Base-by-base conservation (phyloP, 2,113 vertebrate species). In the Centrocercus urophasianus region DNA sequence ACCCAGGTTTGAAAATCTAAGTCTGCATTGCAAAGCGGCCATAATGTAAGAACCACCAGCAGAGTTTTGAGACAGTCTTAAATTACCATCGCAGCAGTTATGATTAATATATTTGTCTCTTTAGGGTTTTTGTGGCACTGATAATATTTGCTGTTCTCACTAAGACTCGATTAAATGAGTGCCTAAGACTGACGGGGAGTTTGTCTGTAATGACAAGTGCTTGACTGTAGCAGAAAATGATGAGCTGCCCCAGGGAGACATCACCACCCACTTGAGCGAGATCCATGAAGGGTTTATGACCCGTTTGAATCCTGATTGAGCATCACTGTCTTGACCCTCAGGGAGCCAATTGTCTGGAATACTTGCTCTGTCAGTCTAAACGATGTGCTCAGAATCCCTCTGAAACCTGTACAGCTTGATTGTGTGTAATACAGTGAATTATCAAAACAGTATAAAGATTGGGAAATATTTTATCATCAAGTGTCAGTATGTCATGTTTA, bases 281-380 rank as follows among this genome's bases (percentile, higher is more conserved):
- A 98, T 98, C 97, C 97, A 96, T 95, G 97, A 97, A 98, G 97
- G 95, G 95, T 98, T 98, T 97, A 98, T 98, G 98, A 98, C 98
- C 98, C 92, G 67, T 97, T 98, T 98, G 98, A 98, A 97, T 98
- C 98, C 97, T 98, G 97, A 98, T 97, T 30, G 95, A 98, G 97
- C 97, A 95, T 97, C 90, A 85, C 97, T 98, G 96, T 97, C 97
- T 96, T 97, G 97, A 98, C 98, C 97, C 97, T 96, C 93, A 15
- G 97, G 97, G 97, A 98, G 96, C 96, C 96, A 98, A 97, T 97
- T 98, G 98, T 98, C 97, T 98, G 97, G 96, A 97, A 96, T 97
- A 93, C 96, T 98, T 97, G 95, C 93, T 97, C 97, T 97, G 98
- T 98, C 98, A 97, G 95, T 97, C 98, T 98, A 95, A 97, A 90